Conservation (phyloP, 2,888 invertebrate genomes). For the Brachypalpus laphriformis region DNA sequence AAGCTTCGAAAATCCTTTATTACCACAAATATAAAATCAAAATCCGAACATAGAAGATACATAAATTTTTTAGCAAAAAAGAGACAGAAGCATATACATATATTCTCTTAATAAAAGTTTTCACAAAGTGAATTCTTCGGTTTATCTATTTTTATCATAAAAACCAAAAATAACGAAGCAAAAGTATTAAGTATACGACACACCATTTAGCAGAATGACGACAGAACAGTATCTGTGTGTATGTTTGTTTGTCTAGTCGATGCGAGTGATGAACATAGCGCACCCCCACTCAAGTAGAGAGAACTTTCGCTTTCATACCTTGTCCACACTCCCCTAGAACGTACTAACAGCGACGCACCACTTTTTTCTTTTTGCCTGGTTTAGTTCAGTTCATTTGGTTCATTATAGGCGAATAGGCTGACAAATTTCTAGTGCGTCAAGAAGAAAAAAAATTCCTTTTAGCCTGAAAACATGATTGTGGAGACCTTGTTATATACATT, state of each 20-base stretch:
- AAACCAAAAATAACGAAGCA: slow-evolving; percentile 47
- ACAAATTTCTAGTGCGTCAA: slow-evolving; percentile 19
- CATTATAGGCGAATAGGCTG: slow-evolving; percentile 56
- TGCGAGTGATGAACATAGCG: slow-evolving; percentile 33
- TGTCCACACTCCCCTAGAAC: slow-evolving; percentile 41
- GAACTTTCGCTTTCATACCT: slow-evolving; percentile 53
- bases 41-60: background rate
- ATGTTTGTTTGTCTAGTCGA: slow-evolving; percentile 39
- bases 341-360: slow-evolving; percentile 44
- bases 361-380: slow-evolving; percentile 17
- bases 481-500: background rate
- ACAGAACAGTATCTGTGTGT: slow-evolving; percentile 6
- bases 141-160: slow-evolving; percentile 47
- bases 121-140: slow-evolving; percentile 8
- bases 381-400: slow-evolving; percentile 64
- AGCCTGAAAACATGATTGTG: slow-evolving; percentile 47
- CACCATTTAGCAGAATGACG: slow-evolving; percentile 27
- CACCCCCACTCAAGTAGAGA: slow-evolving; percentile 55
- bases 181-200: slow-evolving; percentile 30
- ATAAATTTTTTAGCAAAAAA: background rate
- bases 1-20: slow-evolving; percentile 3
- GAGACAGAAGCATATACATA: no score
- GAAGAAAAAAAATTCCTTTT: slow-evolving; percentile 1
- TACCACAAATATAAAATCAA: slow-evolving; percentile 4
- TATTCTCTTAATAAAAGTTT: slow-evolving; percentile 7